Conservation (phyloP, 2,888 invertebrate genomes). For the Tuta absoluta region DNA sequence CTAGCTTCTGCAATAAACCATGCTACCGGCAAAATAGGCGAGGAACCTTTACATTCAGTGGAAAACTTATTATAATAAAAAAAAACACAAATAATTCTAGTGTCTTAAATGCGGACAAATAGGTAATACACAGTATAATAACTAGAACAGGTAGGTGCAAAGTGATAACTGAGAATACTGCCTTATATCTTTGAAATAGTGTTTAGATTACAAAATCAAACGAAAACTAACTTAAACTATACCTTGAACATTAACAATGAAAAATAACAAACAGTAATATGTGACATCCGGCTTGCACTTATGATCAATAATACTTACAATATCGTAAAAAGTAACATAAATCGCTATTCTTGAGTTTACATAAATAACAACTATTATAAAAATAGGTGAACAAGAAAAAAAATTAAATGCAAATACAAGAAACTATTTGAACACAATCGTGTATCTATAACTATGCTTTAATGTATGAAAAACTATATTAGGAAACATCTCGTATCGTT, state of each 20-base stretch:
- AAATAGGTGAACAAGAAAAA: slow-evolving; percentile 43
- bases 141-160: slow-evolving; percentile 42
- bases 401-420: slow-evolving; percentile 57
- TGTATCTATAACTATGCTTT: slow-evolving; percentile 46
- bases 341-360: slow-evolving; percentile 47
- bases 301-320: slow-evolving; percentile 51
- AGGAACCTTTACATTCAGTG: neutral
- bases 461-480: slow-evolving; percentile 43
- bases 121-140: slow-evolving; percentile 18
- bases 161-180: slow-evolving; percentile 55
- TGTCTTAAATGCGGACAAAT: slow-evolving; percentile 54
- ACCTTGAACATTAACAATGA: slow-evolving; percentile 51
- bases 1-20: slow-evolving; percentile 11
- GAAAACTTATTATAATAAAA: neutral
- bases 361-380: slow-evolving; percentile 49
- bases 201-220: slow-evolving; percentile 41
- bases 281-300: slow-evolving; percentile 54
- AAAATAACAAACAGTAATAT: slow-evolving; percentile 47
- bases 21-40: neutral
- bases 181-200: slow-evolving; percentile 48
- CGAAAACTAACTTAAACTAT: slow-evolving; percentile 46
- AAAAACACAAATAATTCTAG: slow-evolving; percentile 14
- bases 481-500: slow-evolving; percentile 53
- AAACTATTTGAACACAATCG: slow-evolving; percentile 59
- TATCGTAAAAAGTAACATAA: slow-evolving; percentile 53